These are phyloP conservation scores for Podarcis siculus DNA, from an alignment of 2,797 vertebrate species.

Conservation along the genomic window DNA sequence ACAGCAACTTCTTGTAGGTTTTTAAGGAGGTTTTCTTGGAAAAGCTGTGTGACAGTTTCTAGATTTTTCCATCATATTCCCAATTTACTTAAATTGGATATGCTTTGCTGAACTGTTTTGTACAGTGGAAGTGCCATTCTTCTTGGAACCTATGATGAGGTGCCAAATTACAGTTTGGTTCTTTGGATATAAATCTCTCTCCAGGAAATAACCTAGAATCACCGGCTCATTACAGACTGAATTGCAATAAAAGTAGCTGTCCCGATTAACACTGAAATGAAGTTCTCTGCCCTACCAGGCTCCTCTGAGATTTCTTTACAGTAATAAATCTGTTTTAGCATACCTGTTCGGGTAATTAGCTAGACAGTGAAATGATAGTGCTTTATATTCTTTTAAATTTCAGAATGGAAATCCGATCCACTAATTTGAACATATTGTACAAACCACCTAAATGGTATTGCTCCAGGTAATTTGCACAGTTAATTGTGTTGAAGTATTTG, in stretches of 20 bases:
- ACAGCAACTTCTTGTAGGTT: neutral
- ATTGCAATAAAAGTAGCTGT: neutral
- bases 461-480: constrained; percentile 16
- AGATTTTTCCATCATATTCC: neutral
- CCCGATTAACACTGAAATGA: neutral
- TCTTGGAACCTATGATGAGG: neutral
- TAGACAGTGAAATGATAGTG: constrained; percentile 16
- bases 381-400: constrained; percentile 28
- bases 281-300: neutral
- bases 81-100: neutral
- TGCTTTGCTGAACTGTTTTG: neutral
- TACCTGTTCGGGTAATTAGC: neutral
- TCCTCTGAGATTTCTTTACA: neutral
- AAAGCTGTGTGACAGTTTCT: neutral
- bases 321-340: neutral
- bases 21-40: neutral
- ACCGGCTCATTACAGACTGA: constrained; percentile 13
- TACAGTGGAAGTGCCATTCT: rapidly evolving
- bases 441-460: neutral
- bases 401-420: neutral
- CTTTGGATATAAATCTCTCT: neutral
- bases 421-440: neutral
- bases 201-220: neutral
- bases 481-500: constrained; percentile 20
- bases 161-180: neutral